Evolutionary conservation across 1,140 invertebrate genomes (phyloP).

Genomic region (Procambarus clarkii): DNA sequence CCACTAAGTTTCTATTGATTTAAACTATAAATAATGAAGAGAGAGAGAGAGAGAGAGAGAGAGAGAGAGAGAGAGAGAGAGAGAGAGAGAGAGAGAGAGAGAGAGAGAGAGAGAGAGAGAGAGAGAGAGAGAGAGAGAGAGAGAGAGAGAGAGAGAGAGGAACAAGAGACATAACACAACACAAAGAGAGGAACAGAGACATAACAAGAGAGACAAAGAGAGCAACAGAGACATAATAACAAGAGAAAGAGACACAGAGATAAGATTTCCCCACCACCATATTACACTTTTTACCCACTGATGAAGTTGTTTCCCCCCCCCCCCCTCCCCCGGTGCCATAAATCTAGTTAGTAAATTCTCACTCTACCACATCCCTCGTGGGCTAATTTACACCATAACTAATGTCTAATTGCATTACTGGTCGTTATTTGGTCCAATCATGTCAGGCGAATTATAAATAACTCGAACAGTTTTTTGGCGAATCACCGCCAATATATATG

Average conservation of each 20-base stretch:
- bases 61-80: background rate
- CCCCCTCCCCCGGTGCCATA: too few relatives aligned
- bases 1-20: too few relatives aligned
- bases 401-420: background rate
- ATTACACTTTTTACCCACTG: background rate
- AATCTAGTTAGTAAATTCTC: too few relatives aligned
- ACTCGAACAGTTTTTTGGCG: background rate
- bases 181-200: slow-evolving; percentile 21
- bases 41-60: background rate
- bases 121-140: background rate
- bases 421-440: background rate
- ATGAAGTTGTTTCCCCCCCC: background rate
- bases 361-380: background rate
- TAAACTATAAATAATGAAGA: background rate
- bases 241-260: too few relatives aligned
- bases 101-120: background rate
- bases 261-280: background rate
- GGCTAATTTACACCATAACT: background rate
- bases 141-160: background rate
- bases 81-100: background rate
- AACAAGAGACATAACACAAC: background rate
- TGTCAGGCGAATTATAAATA: background rate
- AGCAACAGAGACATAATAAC: background rate
- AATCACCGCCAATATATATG: too few relatives aligned
- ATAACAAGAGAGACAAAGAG: slow-evolving; percentile 21